Conservation (phyloP, 2,113 vertebrate genomes). For the Montifringilla adamsi region DNA sequence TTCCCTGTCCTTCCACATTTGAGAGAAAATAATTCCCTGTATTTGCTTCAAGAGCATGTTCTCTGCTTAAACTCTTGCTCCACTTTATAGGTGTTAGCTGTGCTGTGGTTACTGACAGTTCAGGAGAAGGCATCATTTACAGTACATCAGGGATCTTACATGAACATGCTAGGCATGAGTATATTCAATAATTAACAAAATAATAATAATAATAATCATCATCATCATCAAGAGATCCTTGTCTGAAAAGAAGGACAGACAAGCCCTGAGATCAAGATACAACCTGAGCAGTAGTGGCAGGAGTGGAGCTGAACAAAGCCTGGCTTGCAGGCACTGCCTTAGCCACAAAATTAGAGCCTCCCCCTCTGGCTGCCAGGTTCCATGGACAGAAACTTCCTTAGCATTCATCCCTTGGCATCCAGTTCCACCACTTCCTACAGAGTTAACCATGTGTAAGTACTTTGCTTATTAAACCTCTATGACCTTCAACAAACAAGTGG, state of each 20-base stretch:
- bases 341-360: not conserved
- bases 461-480: not conserved
- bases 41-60: not conserved
- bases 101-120: not conserved
- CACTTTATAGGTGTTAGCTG: not conserved
- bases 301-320: not conserved
- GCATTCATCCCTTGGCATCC: not conserved
- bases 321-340: not conserved
- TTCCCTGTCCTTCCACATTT: not conserved
- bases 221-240: not conserved
- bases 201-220: not conserved
- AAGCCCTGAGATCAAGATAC: not conserved
- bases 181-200: not conserved
- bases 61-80: not conserved
- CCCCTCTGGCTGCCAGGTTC: not conserved
- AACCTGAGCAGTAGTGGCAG: not conserved
- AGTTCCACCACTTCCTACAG: not conserved
- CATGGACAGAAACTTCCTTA: not conserved
- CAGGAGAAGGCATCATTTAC: not conserved
- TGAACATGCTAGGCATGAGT: not conserved
- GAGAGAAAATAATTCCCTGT: not conserved
- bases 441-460: not conserved
- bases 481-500: not conserved
- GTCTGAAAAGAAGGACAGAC: not conserved
- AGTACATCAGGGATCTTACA: not conserved